Evolutionary conservation across 2,113 vertebrate species (phyloP).

Genomic region (Laterallus jamaicensis): DNA sequence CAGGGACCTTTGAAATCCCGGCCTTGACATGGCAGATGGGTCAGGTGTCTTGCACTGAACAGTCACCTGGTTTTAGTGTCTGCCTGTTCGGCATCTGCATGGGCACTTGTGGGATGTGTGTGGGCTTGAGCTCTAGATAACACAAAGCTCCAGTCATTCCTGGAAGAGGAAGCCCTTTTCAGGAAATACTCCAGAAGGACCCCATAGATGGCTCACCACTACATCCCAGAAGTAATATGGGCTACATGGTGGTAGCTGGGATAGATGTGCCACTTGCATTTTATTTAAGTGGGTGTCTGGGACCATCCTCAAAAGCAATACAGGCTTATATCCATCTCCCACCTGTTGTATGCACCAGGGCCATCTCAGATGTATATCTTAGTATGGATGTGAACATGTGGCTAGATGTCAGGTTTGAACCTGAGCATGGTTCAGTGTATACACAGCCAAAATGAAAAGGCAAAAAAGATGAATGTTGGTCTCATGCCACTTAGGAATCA

Average conservation of each 20-base stretch:
- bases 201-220: rapidly evolving
- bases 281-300: background rate
- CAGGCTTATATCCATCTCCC: background rate
- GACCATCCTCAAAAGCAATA: background rate
- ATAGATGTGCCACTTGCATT: background rate
- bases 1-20: background rate
- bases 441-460: background rate
- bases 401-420: background rate
- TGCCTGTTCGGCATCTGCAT: background rate
- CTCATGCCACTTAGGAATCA: background rate
- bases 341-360: background rate
- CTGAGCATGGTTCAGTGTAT: background rate
- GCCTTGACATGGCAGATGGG: rapidly evolving
- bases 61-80: background rate
- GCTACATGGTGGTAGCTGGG: background rate
- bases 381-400: background rate
- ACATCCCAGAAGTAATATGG: background rate
- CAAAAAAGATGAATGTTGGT: background rate
- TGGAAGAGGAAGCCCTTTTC: background rate
- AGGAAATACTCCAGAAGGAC: background rate
- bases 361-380: background rate
- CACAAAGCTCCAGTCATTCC: background rate
- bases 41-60: background rate
- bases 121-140: background rate
- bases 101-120: background rate